Evolutionary conservation across 2,113 vertebrate species (phyloP), one percentile per base, ranked within the genome.

Genomic region (Tychaedon coryphoeus): DNA sequence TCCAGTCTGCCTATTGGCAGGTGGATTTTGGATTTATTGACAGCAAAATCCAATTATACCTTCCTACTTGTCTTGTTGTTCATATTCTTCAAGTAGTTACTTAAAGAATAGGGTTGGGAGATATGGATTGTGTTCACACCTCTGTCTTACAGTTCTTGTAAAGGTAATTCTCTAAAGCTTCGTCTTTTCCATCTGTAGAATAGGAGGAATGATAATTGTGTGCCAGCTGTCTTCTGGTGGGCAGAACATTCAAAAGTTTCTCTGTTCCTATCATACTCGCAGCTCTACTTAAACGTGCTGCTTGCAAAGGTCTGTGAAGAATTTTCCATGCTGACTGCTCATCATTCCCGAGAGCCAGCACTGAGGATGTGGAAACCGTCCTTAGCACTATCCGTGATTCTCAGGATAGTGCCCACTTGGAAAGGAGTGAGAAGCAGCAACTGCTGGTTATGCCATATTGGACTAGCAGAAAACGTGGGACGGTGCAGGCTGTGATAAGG

Each of bases 151-250:
- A 71, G 8, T 94, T 92, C 64, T 93, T 92, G 17, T 80, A 58
- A 70, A 86, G 50, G 81, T 84, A 92, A 71, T 93, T 96, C 85
- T 82, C 92, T 79, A 66, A 88, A 92, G 81, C 71, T 94, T 94
- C 31, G 6, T 58, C 64, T 95, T 86, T 93, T 76, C 71, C 88
- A 64, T 86, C 67, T 96, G 60, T 89, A 95, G 76, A 89, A 93
- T 80, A 92, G 90, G 82, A 93, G 67, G 71, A 94, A 86, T 96
- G 71, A 56, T 94, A 86, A 92, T 96, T 12, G 6, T 66, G 66
- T 90, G 78, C 85, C 87, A 92, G 90, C 84, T 96, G 90, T 96
- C 92, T 95, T 60, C 38, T 93, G 90, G 94, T 96, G 81, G 90
- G 94, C 85, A 96, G 67, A 94, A 76, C 81, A 83, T 42, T 93